These are phyloP conservation scores for Crotophaga sulcirostris DNA, from an alignment of 2,113 vertebrate genomes.

Conservation along the genomic window DNA sequence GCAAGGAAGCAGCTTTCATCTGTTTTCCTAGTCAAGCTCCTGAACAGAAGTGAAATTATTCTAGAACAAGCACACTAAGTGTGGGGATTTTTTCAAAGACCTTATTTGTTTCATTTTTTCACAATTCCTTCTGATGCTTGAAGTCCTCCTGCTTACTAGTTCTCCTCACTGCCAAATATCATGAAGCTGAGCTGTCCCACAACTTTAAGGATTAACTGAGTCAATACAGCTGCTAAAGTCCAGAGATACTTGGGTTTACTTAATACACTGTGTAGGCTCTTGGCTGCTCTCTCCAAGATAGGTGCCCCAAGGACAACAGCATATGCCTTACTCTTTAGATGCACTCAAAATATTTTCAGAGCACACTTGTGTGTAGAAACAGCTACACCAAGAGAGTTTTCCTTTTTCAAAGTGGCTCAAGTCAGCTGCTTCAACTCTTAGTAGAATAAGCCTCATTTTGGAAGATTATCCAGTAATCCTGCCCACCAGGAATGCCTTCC, in stretches of 20 bases:
- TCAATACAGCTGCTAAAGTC: not conserved
- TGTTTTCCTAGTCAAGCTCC: constrained; percentile 3
- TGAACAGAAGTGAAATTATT: not conserved
- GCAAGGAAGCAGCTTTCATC: constrained; percentile 48
- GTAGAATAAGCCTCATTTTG: constrained; percentile 9
- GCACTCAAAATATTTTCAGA: not conserved
- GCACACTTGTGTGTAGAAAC: not conserved
- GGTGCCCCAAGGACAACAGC: not conserved
- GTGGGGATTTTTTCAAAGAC: not conserved
- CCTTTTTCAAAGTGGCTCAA: not conserved
- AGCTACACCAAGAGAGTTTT: not conserved
- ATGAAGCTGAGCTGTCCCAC: not conserved
- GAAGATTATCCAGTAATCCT: constrained; percentile 31
- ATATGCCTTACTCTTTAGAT: not conserved
- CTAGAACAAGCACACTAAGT: not conserved
- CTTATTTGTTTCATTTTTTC: not conserved
- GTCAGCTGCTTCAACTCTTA: not conserved
- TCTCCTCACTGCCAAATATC: not conserved
- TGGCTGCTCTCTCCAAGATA: not conserved
- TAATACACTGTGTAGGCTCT: not conserved
- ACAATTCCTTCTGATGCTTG: not conserved
- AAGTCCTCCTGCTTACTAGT: not conserved
- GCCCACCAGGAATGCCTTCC: not conserved
- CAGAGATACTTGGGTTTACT: not conserved
- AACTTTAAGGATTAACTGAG: not conserved